These are phyloP conservation scores for Drosophila melanogaster DNA, from an alignment of 1,140 invertebrate genomes.

Conservation along the genomic window Release_6_plus_ISO1_MT NT_033777.3:4981001-4981500, in stretches of 20 bases:
- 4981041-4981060: not conserved
- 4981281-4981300: not conserved
- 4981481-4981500: slow-evolving; percentile 50
- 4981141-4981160: slow-evolving; percentile 56
- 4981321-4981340: slow-evolving; percentile 33
- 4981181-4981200: slow-evolving; percentile 64
- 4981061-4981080: slow-evolving; percentile 3
- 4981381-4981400: slow-evolving; percentile 82
- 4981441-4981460: slow-evolving; percentile 22
- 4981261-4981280: not conserved
- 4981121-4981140: slow-evolving; percentile 39
- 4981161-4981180: slow-evolving; percentile 69
- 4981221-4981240: slow-evolving; percentile 24
- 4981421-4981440: slow-evolving; percentile 56
- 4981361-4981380: slow-evolving; percentile 78
- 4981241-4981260: not conserved
- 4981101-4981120: slow-evolving; percentile 27
- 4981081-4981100: slow-evolving; percentile 6
- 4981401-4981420: slow-evolving; percentile 81
- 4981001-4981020: too few relatives aligned
- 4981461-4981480: not conserved
- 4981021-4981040: not conserved
- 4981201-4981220: slow-evolving; percentile 51
- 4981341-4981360: slow-evolving; percentile 70
- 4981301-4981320: slow-evolving; percentile 17